Percentiles rank a stretch among this genome's conserved stretches.
Evolutionary conservation across 2,113 vertebrate genomes (phyloP).

Genomic region (Echinops telfairi): DNA sequence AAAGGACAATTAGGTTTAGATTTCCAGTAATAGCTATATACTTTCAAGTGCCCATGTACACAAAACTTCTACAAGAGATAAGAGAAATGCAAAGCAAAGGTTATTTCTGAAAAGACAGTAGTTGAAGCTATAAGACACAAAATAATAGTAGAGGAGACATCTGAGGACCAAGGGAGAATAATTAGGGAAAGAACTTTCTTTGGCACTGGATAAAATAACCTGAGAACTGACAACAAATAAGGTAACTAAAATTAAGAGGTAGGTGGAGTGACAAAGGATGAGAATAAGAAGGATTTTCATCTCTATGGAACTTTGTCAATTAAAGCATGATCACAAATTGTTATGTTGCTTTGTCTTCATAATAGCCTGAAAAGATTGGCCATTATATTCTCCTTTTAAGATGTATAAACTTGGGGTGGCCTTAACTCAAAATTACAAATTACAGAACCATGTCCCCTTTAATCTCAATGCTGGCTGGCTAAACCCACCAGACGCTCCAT

Average conservation of each 20-base stretch:
- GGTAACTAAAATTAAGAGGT: neutral
- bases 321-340: neutral
- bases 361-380: neutral
- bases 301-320: neutral
- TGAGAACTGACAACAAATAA: constrained; percentile 24
- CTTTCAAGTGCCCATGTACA: neutral
- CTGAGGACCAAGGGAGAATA: neutral
- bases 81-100: constrained; percentile 31
- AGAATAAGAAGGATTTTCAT: neutral
- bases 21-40: neutral
- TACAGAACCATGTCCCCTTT: neutral
- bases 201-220: neutral
- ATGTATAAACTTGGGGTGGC: neutral
- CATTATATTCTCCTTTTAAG: neutral
- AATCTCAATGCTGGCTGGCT: no score
- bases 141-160: no score
- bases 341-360: neutral
- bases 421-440: constrained; percentile 3
- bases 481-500: no score
- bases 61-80: neutral
- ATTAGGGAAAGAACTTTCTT: neutral
- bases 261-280: neutral
- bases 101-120: constrained; percentile 5
- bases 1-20: constrained; percentile 33
- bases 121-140: neutral